A percentile compares a stretch with the other conserved stretches of the same genome.
Evolutionary conservation across 2,888 invertebrate genomes (phyloP).

Genomic region (Aleiodes testaceus): DNA sequence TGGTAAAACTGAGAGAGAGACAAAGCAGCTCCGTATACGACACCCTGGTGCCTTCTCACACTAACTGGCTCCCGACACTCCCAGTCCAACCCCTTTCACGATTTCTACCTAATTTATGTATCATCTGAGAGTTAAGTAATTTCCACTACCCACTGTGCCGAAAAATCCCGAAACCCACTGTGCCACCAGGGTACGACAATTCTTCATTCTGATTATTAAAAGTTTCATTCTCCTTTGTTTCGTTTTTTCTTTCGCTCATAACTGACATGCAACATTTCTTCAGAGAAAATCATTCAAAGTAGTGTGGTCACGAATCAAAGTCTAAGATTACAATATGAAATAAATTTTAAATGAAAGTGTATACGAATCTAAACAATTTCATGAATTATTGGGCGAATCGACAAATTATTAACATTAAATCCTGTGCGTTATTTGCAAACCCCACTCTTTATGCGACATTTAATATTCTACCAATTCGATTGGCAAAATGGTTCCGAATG

Average conservation of each 20-base stretch:
- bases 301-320: no score
- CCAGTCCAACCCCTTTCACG: conserved; percentile 69
- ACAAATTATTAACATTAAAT: no score
- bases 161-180: conserved; percentile 44
- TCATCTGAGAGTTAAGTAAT: conserved; percentile 74
- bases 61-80: conserved; percentile 71
- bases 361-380: no score
- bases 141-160: conserved; percentile 61
- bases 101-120: conserved; percentile 73
- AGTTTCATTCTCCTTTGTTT: conserved; percentile 45
- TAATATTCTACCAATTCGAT: no score
- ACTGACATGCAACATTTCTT: neutral
- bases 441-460: no score
- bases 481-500: no score
- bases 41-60: conserved; percentile 73
- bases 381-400: no score
- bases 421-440: no score
- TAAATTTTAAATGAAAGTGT: no score
- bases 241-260: no score
- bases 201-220: conserved; percentile 55
- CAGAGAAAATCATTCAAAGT: no score
- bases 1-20: conserved; percentile 52
- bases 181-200: conserved; percentile 50
- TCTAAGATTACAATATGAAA: no score
- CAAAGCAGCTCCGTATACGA: conserved; percentile 63